Base-by-base conservation (phyloP, 2,797 vertebrate genomes). In the Rhinophrynus dorsalis region DNA sequence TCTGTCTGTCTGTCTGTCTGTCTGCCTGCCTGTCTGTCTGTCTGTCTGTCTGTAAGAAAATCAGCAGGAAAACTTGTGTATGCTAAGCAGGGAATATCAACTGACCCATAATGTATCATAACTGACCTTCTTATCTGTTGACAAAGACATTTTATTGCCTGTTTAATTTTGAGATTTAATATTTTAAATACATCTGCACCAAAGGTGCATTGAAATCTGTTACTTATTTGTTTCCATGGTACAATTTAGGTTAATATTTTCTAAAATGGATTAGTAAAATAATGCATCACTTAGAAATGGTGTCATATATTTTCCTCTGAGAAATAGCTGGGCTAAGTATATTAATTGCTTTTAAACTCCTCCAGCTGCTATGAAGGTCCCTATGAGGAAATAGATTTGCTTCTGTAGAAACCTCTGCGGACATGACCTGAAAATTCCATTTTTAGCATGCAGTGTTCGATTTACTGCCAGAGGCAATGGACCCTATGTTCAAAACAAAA, bases 341-440 rank as follows among this genome's bases (percentile, higher is more conserved):
- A 69, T 75, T 75, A 75, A 65, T 65, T 70, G 74, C 60, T 70
- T 70, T 75, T 68, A 54, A 59, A 62, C 30, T 65, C 50, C 5
- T 45, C 24, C 61, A 59, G 45, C 67, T 54, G 38, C 63, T 65
- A 29, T 55, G 47, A 69, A 69, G 61, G 38, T 69, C 59, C 59
- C 47, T 38, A 51, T 65, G 69, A 65, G 26, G 45, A 66, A 73
- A 66, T 59, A 76, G 30, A 57, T 6, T 24, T 59, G 6, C 17
- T 77, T 78, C 71, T 79, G 21, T 57, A 45, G 29, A 75, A 65
- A 13, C 70, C 18, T 40, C 59, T 6, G 27, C 47, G 38, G 42
- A 13, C 13, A 26, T 67, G 62, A 75, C 71, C 21, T 17, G 54
- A 50, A 20, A 76, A 47, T 63, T 63, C 24, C 18, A 27, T 21